Conservation (phyloP, 2,797 vertebrate species). For the Acanthiza pusilla region DNA sequence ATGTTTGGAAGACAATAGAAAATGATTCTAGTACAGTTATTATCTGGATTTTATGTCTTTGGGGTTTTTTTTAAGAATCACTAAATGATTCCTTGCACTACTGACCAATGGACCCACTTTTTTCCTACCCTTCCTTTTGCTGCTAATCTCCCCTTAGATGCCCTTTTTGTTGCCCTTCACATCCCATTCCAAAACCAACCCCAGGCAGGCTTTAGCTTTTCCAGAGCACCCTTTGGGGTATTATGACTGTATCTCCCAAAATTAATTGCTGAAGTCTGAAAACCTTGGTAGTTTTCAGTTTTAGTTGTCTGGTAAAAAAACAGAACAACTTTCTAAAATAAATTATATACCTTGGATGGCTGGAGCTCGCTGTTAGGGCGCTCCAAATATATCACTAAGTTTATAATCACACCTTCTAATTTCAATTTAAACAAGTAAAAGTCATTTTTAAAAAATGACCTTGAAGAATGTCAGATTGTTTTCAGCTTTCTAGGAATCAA, state of each 20-base stretch:
- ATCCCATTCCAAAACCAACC: not conserved
- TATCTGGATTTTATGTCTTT: not conserved
- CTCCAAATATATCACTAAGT: not conserved
- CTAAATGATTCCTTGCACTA: not conserved
- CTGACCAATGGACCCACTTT: fast-evolving
- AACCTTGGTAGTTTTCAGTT: not conserved
- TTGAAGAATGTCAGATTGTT: not conserved
- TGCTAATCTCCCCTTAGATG: not conserved
- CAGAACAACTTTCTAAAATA: not conserved
- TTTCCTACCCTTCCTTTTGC: not conserved
- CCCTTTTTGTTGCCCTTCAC: not conserved
- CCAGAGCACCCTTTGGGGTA: not conserved
- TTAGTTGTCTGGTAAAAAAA: too few species aligned
- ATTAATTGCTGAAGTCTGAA: not conserved
- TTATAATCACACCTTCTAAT: not conserved
- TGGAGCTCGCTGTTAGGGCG: not conserved
- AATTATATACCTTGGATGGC: fast-evolving
- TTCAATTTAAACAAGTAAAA: not conserved
- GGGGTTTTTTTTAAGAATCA: fast-evolving
- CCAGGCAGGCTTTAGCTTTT: not conserved
- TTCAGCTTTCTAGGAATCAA: not conserved
- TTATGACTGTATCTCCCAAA: not conserved
- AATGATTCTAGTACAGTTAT: not conserved
- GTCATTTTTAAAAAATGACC: not conserved
- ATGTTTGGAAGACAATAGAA: not conserved